Percentiles rank a stretch among this genome's conserved stretches.
Conservation (phyloP, 2,113 vertebrate species). For the Morone chrysops region DNA sequence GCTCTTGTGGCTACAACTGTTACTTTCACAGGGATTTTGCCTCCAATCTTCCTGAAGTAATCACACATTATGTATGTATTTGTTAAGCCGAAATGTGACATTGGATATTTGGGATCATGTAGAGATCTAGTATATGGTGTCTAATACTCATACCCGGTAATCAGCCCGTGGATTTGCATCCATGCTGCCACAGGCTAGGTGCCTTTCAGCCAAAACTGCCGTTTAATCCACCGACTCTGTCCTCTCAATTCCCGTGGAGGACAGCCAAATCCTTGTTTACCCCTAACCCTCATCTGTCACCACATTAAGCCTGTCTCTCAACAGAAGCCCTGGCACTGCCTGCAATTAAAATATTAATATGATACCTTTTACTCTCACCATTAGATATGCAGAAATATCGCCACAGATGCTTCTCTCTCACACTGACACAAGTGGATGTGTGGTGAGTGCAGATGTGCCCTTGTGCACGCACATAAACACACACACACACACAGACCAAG, state of each 20-base stretch:
- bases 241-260: slow-evolving; percentile 72
- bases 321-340: slow-evolving; percentile 61
- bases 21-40: neutral
- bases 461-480: slow-evolving; percentile 6
- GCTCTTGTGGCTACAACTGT: neutral
- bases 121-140: slow-evolving; percentile 18
- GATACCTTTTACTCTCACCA: slow-evolving; percentile 73
- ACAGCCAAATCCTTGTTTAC: slow-evolving; percentile 78
- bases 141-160: slow-evolving; percentile 33
- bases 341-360: slow-evolving; percentile 81
- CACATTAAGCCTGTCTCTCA: slow-evolving; percentile 72
- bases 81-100: slow-evolving; percentile 27
- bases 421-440: slow-evolving; percentile 50
- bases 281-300: slow-evolving; percentile 74
- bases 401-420: slow-evolving; percentile 67
- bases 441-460: slow-evolving; percentile 54
- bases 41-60: slow-evolving; percentile 9
- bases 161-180: slow-evolving; percentile 60
- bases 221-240: slow-evolving; percentile 75
- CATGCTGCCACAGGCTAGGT: slow-evolving; percentile 45
- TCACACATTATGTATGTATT: neutral
- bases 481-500: slow-evolving; percentile 3
- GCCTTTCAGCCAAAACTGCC: slow-evolving; percentile 66
- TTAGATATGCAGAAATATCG: slow-evolving; percentile 68
- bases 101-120: slow-evolving; percentile 40